Percentiles rank a stretch among this genome's conserved stretches.
Conservation (phyloP, 1,140 invertebrate genomes). For the Whitmania pigra region DNA sequence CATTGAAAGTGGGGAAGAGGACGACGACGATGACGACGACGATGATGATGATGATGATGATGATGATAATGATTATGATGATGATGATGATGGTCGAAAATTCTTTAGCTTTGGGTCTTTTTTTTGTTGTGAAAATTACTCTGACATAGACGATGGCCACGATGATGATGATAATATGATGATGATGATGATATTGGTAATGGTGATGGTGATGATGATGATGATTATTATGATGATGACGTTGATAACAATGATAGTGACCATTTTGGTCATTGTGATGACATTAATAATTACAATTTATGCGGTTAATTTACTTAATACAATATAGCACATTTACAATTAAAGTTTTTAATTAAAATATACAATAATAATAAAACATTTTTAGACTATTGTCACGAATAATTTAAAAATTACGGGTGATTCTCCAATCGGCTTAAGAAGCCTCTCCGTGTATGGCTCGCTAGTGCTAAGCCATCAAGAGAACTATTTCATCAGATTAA, state of each 20-base stretch:
- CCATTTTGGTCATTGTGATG: conserved; percentile 19
- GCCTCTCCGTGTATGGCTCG: background rate
- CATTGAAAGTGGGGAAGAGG: conserved; percentile 14
- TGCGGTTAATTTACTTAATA: conserved; percentile 17
- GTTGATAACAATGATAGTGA: conserved; percentile 20
- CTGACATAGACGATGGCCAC: conserved; percentile 23
- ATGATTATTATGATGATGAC: conserved; percentile 23
- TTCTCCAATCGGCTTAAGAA: no score
- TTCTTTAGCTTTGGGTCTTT: background rate
- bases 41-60: conserved; percentile 19
- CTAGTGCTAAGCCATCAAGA: background rate
- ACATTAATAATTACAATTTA: no score
- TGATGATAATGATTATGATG: conserved; percentile 24
- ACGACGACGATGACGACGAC: conserved; percentile 21
- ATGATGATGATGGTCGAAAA: conserved; percentile 13
- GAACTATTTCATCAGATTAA: background rate
- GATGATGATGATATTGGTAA: conserved; percentile 22
- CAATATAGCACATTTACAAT: background rate
- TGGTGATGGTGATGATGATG: conserved; percentile 21
- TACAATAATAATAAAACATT: no score
- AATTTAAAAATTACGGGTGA: background rate
- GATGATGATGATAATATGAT: conserved; percentile 22
- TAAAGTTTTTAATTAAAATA: no score
- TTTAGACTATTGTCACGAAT: no score
- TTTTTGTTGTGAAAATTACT: conserved; percentile 21